A percentile compares a stretch with the other conserved stretches of the same genome.
Conservation (phyloP, 1,140 invertebrate species). For the Hermetia illucens region DNA sequence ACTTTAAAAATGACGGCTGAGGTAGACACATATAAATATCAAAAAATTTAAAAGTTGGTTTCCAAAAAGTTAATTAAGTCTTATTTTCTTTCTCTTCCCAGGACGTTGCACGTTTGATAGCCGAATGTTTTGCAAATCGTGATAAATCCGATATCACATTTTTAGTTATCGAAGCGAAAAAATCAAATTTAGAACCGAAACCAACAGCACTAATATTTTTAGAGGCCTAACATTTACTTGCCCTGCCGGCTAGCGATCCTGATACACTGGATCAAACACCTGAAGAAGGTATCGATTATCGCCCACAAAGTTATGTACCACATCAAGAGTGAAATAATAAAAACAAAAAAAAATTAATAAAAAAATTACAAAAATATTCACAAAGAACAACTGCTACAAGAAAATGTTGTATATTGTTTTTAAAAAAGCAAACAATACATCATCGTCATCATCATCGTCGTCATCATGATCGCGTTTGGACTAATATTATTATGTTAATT, state of each 20-base stretch:
- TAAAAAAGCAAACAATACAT: too few species aligned
- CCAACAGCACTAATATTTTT: constrained; percentile 74
- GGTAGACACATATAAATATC: not conserved
- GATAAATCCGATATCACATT: constrained; percentile 77
- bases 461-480: too few species aligned
- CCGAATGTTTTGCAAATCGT: constrained; percentile 74
- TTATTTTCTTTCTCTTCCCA: constrained; percentile 30
- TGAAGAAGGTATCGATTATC: constrained; percentile 43
- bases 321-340: not conserved
- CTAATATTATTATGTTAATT: too few species aligned
- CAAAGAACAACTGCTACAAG: too few species aligned
- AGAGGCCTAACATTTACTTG: constrained; percentile 74
- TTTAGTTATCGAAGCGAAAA: constrained; percentile 76
- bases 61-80: not conserved
- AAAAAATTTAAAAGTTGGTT: constrained; percentile 1
- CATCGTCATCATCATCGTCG: too few species aligned
- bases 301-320: constrained; percentile 13
- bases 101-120: constrained; percentile 76
- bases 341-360: constrained; percentile 31
- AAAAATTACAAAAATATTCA: constrained; percentile 31
- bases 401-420: too few species aligned
- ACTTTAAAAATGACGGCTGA: too few species aligned
- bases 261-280: constrained; percentile 40
- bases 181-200: constrained; percentile 77
- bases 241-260: constrained; percentile 60